phyloP scores from a whole-genome alignment of 1,140 invertebrate species.

The Papilio dardanus region DNA sequence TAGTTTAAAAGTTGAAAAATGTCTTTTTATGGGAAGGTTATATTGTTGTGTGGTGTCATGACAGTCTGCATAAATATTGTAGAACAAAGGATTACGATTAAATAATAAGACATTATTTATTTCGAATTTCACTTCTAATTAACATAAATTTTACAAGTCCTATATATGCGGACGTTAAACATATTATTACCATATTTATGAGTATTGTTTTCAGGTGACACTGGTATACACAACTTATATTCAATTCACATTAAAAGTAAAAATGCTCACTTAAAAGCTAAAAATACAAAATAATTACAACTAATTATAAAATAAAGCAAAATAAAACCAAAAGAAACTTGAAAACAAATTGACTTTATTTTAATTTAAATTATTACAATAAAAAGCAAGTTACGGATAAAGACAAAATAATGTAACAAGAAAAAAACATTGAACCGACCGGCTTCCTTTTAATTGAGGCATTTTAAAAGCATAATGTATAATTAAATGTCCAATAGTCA shows the following conservation, averaged over 20 bases:
- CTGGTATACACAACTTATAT: constrained; percentile 16
- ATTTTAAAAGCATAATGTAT: not conserved
- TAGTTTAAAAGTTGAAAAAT: too few relatives aligned
- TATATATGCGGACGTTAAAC: constrained; percentile 23
- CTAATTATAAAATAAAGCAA: constrained; percentile 13
- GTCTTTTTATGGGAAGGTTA: too few relatives aligned
- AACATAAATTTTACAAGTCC: constrained; percentile 28
- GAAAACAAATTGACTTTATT: constrained; percentile 56
- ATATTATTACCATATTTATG: constrained; percentile 9
- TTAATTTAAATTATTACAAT: constrained; percentile 50
- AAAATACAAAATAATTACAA: constrained; percentile 3
- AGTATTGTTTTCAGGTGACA: constrained; percentile 30
- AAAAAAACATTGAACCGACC: constrained; percentile 31
- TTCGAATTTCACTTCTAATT: constrained; percentile 29
- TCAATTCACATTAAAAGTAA: constrained; percentile 1
- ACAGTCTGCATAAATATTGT: too few relatives aligned
- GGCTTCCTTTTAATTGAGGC: not conserved
- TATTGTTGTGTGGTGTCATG: too few relatives aligned
- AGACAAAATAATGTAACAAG: constrained; percentile 39
- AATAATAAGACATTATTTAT: constrained; percentile 26
- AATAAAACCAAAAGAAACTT: constrained; percentile 49
- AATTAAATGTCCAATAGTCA: not conserved
- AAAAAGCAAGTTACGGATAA: constrained; percentile 45
- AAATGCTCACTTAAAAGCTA: constrained; percentile 5
- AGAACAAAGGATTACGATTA: not conserved